Conservation (phyloP, 2,797 vertebrate species). For the Manis javanica region DNA sequence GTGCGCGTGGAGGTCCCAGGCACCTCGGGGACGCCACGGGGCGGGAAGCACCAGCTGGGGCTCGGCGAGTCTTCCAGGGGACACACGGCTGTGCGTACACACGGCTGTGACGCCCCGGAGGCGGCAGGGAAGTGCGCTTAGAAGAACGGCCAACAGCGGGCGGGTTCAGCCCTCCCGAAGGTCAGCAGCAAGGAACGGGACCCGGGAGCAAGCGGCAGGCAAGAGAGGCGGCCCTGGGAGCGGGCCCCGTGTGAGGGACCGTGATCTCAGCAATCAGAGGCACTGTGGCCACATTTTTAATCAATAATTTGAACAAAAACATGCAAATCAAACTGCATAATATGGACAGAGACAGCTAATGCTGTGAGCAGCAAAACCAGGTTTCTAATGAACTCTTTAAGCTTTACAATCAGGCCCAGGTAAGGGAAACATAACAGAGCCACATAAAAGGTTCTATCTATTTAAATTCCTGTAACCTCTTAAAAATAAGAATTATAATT, state of each 20-base stretch:
- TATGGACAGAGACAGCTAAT: neutral
- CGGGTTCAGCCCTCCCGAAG: neutral
- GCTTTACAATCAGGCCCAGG: neutral
- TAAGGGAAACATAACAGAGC: neutral
- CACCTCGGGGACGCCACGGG: neutral
- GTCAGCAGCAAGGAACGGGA: neutral
- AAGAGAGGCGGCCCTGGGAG: neutral
- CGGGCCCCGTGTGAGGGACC: neutral
- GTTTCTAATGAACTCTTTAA: neutral
- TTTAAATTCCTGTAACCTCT: neutral
- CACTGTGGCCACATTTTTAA: neutral
- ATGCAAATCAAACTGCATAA: neutral
- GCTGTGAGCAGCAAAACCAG: neutral
- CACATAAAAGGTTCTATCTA: neutral
- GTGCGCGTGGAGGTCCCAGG: neutral
- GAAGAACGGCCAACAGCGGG: neutral
- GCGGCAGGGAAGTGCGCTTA: neutral
- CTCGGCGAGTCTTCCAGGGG: neutral
- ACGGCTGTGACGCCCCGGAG: neutral
- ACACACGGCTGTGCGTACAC: neutral
- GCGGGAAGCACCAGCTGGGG: neutral
- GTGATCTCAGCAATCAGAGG: neutral
- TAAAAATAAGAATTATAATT: neutral
- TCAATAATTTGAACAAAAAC: neutral
- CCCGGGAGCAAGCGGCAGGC: neutral